These are phyloP conservation scores for Micromesistius poutassou DNA, from an alignment of 2,797 vertebrate species.

Conservation along the genomic window DNA sequence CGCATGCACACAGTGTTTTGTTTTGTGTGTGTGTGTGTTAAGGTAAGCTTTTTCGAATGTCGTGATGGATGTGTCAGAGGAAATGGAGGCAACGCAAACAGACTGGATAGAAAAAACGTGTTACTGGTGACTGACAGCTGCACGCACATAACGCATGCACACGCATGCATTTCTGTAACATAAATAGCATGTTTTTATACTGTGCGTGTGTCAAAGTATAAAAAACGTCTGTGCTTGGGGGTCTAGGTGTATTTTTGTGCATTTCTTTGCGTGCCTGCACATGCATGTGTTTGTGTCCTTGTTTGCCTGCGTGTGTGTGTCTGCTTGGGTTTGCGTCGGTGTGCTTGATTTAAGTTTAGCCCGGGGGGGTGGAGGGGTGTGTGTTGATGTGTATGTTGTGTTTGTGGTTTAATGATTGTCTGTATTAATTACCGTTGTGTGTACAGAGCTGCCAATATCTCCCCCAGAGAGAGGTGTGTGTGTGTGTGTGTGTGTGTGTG, in stretches of 20 bases:
- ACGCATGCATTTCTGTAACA: not conserved
- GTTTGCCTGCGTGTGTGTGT: conserved; percentile 20
- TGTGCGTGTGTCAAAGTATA: not conserved
- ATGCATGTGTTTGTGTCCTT: conserved; percentile 6
- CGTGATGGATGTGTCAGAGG: not conserved
- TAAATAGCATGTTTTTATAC: not conserved
- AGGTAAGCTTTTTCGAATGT: not conserved
- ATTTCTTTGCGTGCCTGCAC: conserved; percentile 13
- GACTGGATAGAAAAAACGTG: not conserved
- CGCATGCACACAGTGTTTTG: no score
- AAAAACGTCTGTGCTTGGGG: not conserved
- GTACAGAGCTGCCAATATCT: not conserved
- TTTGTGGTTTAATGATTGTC: conserved; percentile 2
- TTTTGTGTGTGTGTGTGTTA: not conserved
- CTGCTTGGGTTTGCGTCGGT: conserved; percentile 4
- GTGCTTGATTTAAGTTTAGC: not conserved
- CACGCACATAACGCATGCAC: not conserved
- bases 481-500: conserved; percentile 27
- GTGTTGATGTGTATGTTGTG: not conserved
- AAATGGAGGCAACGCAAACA: not conserved
- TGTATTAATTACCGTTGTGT: not conserved
- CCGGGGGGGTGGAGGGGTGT: not conserved
- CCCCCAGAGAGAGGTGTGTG: conserved; percentile 11
- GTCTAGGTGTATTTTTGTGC: conserved; percentile 13
- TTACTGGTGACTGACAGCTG: not conserved